Base-by-base conservation (phyloP, 1,140 invertebrate genomes). In the Paraescarpia echinospica region DNA sequence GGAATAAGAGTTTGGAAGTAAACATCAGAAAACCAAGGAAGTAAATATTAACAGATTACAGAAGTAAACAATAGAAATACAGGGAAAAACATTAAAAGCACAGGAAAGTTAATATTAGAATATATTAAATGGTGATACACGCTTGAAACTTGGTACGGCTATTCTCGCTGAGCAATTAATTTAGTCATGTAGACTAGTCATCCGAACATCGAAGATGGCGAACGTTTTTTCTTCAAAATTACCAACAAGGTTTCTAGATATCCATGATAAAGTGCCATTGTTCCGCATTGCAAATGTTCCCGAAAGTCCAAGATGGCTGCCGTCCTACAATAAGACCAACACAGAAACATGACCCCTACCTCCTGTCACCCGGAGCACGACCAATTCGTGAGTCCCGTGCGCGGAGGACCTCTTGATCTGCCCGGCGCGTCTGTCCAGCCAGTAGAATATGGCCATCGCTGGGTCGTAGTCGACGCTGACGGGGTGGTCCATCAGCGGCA, bases 391-490 rank as follows among this genome's bases (percentile, higher is more conserved):
- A 2, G 22, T 18, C 8, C 33, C 90, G 35, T 90, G 34, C 90
- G 35, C 34, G 0, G 90, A 34, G 22, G 90, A 90, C 35, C 18
- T 41, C 90, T 90, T 90, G 33, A 90, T 90, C 34, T 34, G 34
- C 27, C 90, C 90, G 14, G 33, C 34, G 14, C 35, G 18, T 34
- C 35, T 34, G 35, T 90, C 90, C 14, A 90, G 33, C 90, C 90
- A 90, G 90, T 90, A 90, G 35, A 90, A 34, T 31, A 34, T 33
- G 90, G 90, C 34, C 35, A 34, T 2, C 18, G n/a, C 35, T 31
- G 14, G 90, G 90, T 90, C 90, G 33, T 34, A 90, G 35, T 90
- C 90, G 90, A 90, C 90, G 14, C 34, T 34, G 90, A 90, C 90
- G 90, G 90, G 90, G 35, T 31, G 27, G 35, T 22, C 90, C 90